Base-by-base conservation (phyloP, 2,888 invertebrate species). In the Periphyllus acericola region DNA sequence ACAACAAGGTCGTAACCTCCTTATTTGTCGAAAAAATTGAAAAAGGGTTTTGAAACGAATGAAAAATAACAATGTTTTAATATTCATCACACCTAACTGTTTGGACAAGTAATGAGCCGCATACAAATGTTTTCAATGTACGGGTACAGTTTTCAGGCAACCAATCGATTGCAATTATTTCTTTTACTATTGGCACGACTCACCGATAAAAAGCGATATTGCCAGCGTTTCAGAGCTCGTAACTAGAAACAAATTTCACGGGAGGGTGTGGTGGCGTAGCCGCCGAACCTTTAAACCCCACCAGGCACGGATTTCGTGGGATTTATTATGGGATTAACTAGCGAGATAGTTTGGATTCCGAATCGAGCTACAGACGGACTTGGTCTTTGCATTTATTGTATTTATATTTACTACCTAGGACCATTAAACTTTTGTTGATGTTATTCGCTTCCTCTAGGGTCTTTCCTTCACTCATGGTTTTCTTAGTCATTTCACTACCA, bases 401-500 rank as follows among this genome's bases (percentile, higher is more conserved):
- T 79, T 34, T 60, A n/a, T n/a, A 79, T 40, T 19, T 81, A 90
- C 93, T 91, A 96, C 97, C 98, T 90, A 98, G 92, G 9, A 98
- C 98, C 95, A 98, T 96, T 0, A 98, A 93, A 91, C 98, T 98
- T 91, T 97, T 96, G 91, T 98, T 98, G 90, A 98, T 98, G 92
- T 98, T 98, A 91, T 98, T 98, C 0, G 98, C 98, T 91, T 98
- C 98, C 91, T 97, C 96, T 89, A 98, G 92, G 0, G 96, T 97
- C 92, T 95, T 97, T 82, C 96, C 97, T 90, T 95, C 96, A 91
- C 96, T 96, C 90, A 95, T 94, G 0, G 96, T 98, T 91, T 96
- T 96, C 91, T 97, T 98, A 8, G 98, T 97, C 94, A 98, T 96
- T 92, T 98, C 98, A 91, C 97, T 98, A n/a, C 98, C 98, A 0